Evolutionary conservation across 64 coral and sea anemone species (phyloP).

Genomic region (Montipora cactus): DNA sequence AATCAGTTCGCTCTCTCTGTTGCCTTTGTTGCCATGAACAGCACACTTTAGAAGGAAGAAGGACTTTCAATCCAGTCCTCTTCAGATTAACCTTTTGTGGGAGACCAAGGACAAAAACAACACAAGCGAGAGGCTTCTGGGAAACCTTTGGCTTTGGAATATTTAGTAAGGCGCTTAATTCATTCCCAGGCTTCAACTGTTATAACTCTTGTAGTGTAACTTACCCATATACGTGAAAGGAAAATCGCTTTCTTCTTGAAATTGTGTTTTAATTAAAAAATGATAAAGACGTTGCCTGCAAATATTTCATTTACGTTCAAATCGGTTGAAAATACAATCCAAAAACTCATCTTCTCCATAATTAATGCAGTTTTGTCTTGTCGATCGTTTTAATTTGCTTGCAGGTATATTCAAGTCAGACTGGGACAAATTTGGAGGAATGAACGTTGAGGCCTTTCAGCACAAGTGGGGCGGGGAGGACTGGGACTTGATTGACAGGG

Average conservation of each 20-base stretch:
- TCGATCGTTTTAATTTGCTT: background rate
- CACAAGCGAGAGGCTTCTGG: slow-evolving; percentile 69
- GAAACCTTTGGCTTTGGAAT: slow-evolving; percentile 88
- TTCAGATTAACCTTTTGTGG: slow-evolving; percentile 79
- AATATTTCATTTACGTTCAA: no score
- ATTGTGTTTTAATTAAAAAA: no score
- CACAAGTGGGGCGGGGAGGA: slow-evolving; percentile 91
- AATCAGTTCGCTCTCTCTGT: background rate
- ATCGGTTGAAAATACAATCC: no score
- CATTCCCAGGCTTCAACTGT: background rate
- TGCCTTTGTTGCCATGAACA: background rate
- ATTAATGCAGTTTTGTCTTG: no score
- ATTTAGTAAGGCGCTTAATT: slow-evolving; percentile 52
- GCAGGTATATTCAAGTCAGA: slow-evolving; percentile 88
- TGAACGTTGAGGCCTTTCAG: slow-evolving; percentile 72
- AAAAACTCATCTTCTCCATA: no score
- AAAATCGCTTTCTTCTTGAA: no score
- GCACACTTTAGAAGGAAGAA: slow-evolving; percentile 80
- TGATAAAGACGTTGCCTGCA: no score
- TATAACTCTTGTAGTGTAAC: no score
- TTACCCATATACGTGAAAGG: no score
- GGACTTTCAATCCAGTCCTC: slow-evolving; percentile 75
- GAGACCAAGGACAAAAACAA: slow-evolving; percentile 53
- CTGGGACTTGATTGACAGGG: slow-evolving; percentile 87
- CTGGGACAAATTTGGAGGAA: slow-evolving; percentile 83